phyloP scores from a whole-genome alignment of 2,797 vertebrate genomes.

The Hydrophis major region DNA sequence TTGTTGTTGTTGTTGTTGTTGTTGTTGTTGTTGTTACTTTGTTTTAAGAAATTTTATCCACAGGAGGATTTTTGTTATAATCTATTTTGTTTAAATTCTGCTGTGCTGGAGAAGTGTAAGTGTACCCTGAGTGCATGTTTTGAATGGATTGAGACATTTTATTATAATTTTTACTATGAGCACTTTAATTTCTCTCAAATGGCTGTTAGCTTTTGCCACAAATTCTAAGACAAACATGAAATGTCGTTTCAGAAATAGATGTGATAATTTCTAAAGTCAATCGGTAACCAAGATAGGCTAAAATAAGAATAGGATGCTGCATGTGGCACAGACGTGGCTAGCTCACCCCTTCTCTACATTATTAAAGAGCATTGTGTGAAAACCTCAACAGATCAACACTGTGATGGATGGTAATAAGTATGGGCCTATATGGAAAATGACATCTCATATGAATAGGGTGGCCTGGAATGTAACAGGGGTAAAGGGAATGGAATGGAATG shows the following conservation, averaged over 20 bases:
- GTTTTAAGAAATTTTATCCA: not conserved
- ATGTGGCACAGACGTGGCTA: not conserved
- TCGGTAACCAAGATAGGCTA: not conserved
- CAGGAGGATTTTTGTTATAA: not conserved
- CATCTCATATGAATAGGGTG: not conserved
- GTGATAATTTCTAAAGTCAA: not conserved
- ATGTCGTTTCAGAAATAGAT: conserved; percentile 41
- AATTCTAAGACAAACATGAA: conserved; percentile 25
- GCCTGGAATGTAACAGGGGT: not conserved
- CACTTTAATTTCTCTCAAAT: not conserved
- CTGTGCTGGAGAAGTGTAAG: not conserved
- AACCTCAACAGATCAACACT: not conserved
- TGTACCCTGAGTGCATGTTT: not conserved
- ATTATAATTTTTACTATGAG: not conserved
- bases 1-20: no score
- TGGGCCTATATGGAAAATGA: not conserved
- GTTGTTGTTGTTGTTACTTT: no score
- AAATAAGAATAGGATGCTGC: not conserved
- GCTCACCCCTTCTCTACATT: not conserved
- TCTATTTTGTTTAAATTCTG: not conserved
- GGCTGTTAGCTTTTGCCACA: not conserved
- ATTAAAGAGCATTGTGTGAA: not conserved
- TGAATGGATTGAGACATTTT: not conserved
- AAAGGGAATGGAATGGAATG: not conserved
- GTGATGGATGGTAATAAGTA: not conserved